A percentile compares a stretch with the other conserved stretches of the same genome.
Conservation (phyloP, 2,113 vertebrate genomes). For the Microtus pennsylvanicus region DNA sequence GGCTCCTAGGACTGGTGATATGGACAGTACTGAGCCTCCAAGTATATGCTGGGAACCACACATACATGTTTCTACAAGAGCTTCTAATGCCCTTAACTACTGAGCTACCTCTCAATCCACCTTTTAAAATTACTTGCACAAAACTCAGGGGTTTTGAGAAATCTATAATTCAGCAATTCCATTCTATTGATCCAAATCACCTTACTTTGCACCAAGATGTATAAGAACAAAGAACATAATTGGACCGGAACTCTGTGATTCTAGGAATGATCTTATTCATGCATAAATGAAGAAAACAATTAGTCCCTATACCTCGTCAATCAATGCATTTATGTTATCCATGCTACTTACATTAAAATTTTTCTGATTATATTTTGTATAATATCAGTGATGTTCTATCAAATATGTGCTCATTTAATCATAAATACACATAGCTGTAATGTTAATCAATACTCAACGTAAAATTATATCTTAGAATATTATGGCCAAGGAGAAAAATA, state of each 20-base stretch:
- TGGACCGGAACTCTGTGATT: neutral
- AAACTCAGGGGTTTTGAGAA: neutral
- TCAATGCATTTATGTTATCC: neutral
- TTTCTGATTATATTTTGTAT: neutral
- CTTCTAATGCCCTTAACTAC: neutral
- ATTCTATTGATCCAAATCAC: constrained; percentile 3
- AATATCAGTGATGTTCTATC: neutral
- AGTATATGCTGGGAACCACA: neutral
- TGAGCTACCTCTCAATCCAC: too few relatives aligned
- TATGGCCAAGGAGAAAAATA: neutral
- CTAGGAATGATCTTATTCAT: neutral
- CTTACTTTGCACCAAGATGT: neutral
- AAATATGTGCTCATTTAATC: neutral
- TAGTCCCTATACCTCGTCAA: neutral
- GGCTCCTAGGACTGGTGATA: neutral
- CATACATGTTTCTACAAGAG: neutral
- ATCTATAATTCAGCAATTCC: neutral
- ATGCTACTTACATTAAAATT: neutral
- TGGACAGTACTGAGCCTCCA: neutral
- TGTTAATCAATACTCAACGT: neutral
- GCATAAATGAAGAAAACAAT: neutral
- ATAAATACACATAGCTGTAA: neutral
- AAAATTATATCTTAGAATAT: neutral
- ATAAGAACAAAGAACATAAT: neutral
- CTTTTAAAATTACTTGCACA: neutral